Percentiles rank a stretch among this genome's conserved stretches.
These are phyloP conservation scores for Whitmania pigra DNA, from an alignment of 1,140 invertebrate genomes.

Conservation along the genomic window DNA sequence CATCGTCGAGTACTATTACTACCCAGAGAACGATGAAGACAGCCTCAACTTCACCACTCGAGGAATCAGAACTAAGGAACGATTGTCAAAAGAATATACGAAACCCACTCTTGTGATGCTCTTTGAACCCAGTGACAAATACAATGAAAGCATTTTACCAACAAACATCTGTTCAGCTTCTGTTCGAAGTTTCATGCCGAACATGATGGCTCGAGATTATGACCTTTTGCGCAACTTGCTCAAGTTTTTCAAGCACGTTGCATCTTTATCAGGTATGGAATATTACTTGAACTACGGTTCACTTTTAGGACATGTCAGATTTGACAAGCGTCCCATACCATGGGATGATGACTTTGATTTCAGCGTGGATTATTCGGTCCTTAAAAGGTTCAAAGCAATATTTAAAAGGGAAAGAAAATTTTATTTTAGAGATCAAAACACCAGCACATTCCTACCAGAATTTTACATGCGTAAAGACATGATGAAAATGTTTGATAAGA, in stretches of 20 bases:
- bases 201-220: background rate
- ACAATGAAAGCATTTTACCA: background rate
- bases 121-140: background rate
- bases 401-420: background rate
- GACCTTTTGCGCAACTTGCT: background rate
- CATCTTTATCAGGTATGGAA: background rate
- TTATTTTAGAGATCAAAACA: background rate
- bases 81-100: too few species aligned
- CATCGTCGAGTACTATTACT: too few species aligned
- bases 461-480: background rate
- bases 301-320: background rate
- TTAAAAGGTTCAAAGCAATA: background rate
- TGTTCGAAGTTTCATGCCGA: background rate
- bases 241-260: constrained; percentile 4
- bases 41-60: too few species aligned
- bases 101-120: background rate
- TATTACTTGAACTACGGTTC: background rate
- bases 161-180: background rate
- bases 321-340: background rate
- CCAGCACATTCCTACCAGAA: background rate
- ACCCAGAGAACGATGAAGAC: too few species aligned
- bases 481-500: background rate
- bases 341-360: constrained; percentile 7
- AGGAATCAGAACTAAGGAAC: too few species aligned
- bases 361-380: background rate